Evolutionary conservation across 2,888 invertebrate genomes (phyloP), one percentile per base, ranked within the genome.

Genomic region (Elegia similella): DNA sequence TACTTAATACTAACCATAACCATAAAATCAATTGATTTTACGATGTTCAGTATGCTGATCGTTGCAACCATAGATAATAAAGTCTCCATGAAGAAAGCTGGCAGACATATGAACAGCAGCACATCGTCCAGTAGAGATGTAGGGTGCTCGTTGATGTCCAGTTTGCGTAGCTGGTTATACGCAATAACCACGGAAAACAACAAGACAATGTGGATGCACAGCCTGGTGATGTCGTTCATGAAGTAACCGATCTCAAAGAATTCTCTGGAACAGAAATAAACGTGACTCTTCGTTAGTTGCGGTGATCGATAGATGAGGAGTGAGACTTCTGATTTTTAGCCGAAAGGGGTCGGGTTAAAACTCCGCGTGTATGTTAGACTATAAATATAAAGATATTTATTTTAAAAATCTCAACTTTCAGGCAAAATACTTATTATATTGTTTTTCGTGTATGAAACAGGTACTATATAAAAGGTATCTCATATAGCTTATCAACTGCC

Each of bases 31-130:
- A 91, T 75, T 48, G 92, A 87, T 60, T 92, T 92, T 29, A 93
- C 72, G 52, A 90, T 72, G 63, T 93, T 92, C 1, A 84, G 64
- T 46, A 92, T 85, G 47, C 84, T 88, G 38, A 94, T 85, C 0
- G 95, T 94, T 0, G 96, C 95, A 10, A 95, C 88, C 66, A 95
- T 89, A 61, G 94, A 94, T 60, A 96, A 93, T 44, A 95, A 93
- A 0, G 94, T 93, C 71, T 95, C 94, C 66, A 95, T 84, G 72
- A 95, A 95, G 83, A 95, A 95, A 13, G 95, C 95, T 0, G 95
- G 95, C 16, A 95, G 84, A 60, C 95, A 95, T 55, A 95, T 93
- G 70, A 95, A 94, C 0, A 95, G 88, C 0, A 95, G 82, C 1
- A 95, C 92, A 68, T 95, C 95, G 66, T 96, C 95, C 30, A 95